Evolutionary conservation across 2,797 vertebrate species (phyloP).

Genomic region (Spinus pinus): DNA sequence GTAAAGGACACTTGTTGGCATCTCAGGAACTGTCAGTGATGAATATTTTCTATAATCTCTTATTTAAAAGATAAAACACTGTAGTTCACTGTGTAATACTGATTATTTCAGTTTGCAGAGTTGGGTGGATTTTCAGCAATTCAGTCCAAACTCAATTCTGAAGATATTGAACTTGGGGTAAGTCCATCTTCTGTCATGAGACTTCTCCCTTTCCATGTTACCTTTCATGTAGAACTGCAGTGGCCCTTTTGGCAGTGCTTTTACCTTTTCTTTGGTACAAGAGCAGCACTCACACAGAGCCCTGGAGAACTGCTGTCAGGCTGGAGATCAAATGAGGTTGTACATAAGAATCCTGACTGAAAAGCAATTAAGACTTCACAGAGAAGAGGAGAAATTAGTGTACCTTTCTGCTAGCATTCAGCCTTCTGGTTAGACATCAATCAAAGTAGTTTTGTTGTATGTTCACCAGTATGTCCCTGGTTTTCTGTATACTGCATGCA

Average conservation of each 20-base stretch:
- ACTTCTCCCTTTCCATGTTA: not conserved
- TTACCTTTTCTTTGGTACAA: not conserved
- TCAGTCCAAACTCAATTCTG: constrained; percentile 91
- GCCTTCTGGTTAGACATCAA: not conserved
- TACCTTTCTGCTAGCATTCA: not conserved
- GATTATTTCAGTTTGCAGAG: constrained; percentile 90
- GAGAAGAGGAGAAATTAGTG: not conserved
- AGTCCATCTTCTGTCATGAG: constrained; percentile 56
- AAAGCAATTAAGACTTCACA: not conserved
- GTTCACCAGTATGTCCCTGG: not conserved
- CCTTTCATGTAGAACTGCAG: not conserved
- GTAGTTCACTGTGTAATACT: not conserved
- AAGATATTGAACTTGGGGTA: constrained; percentile 96
- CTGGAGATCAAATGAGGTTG: not conserved
- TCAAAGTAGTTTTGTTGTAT: not conserved
- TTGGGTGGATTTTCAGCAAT: constrained; percentile 95
- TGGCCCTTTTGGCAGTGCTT: not conserved
- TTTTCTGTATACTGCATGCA: not conserved
- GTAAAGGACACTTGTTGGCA: not conserved
- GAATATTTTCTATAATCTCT: not conserved
- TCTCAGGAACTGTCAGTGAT: not conserved
- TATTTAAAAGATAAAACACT: not conserved
- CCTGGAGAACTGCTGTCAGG: not conserved
- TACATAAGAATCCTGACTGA: not conserved
- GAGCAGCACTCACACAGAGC: not conserved